Base-by-base conservation (phyloP, 2,113 vertebrate species). In the Phalacrocorax aristotelis region DNA sequence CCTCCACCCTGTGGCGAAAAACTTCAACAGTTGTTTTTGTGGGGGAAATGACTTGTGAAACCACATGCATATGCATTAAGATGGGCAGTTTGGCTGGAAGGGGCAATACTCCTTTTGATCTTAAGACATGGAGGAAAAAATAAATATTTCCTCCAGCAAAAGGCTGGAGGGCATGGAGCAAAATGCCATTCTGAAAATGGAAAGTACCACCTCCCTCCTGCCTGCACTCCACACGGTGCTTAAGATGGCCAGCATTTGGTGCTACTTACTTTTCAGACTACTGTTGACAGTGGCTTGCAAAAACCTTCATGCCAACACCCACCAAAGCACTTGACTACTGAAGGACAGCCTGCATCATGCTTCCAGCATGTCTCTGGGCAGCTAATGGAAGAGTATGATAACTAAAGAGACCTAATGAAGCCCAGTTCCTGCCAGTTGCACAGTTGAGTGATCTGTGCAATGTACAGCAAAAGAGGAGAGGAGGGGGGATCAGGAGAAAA, bases 141-240 rank as follows among this genome's bases (percentile, higher is more conserved):
- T 16, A 75, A n/a, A 2, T 46, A 46, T 23, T 77, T 87, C n/a
- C 29, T 19, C 6, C 17, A 54, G 40, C 9, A 74, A 49, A 80
- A 94, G 48, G 38, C 23, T 69, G 65, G 15, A 84, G 55, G 48
- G n/a, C 7, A 4, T n/a, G 22, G 36, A 89, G 66, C 44, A 70
- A 85, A 94, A 74, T 86, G 17, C 27, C 81, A 21, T 76, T 49
- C 25, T 70, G 70, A 61, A n/a, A 54, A 11, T 0, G 1, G 15
- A 15, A 83, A 72, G 8, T 18, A 29, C 38, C 34, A 52, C 19
- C 23, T 61, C 38, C 7, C 21, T 93, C 44, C 66, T 69, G 46
- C 34, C 36, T 21, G 17, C 71, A 21, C 11, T 23, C 44, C 25
- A 13, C 0, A 0, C 38, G 66, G 42, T 36, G 68, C 44, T 86